phyloP scores from a whole-genome alignment of 2,888 invertebrate species.

The Napeogenes inachia region DNA sequence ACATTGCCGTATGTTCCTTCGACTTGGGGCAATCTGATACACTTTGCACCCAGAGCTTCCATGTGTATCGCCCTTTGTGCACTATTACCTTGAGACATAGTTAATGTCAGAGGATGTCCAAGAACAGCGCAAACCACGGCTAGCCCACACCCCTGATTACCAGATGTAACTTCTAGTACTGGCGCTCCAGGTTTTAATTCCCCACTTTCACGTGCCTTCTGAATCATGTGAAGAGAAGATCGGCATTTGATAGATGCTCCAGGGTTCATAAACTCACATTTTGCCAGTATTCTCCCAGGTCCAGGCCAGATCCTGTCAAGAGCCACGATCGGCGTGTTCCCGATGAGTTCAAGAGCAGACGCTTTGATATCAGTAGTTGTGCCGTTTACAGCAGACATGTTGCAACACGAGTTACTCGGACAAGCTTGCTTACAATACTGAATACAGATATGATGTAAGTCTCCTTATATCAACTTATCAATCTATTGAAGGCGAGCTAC shows the following conservation, averaged over 20 bases:
- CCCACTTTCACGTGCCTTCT: conserved; percentile 50
- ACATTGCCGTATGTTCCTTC: conserved; percentile 69
- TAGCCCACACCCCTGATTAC: conserved; percentile 69
- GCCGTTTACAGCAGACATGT: no score
- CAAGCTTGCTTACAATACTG: no score
- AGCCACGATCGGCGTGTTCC: conserved; percentile 68
- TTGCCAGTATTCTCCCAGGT: conserved; percentile 64
- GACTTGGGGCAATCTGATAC: conserved; percentile 63
- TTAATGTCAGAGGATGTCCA: conserved; percentile 61
- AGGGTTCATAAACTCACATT: conserved; percentile 73
- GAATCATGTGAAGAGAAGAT: conserved; percentile 63
- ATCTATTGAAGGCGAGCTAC: no score
- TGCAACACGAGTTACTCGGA: no score
- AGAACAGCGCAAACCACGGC: conserved; percentile 68
- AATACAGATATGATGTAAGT: no score
- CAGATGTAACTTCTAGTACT: conserved; percentile 65
- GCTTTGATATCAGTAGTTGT: conserved; percentile 51
- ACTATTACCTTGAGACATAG: conserved; percentile 70
- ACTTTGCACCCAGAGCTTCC: conserved; percentile 68
- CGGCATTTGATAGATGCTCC: conserved; percentile 68
- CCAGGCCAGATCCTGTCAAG: conserved; percentile 62
- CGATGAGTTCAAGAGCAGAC: conserved; percentile 67
- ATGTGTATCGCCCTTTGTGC: conserved; percentile 66
- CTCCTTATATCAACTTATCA: no score
- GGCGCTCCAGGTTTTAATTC: conserved; percentile 54